phyloP scores from a whole-genome alignment of 2,113 vertebrate genomes.

The Falco punctatus region DNA sequence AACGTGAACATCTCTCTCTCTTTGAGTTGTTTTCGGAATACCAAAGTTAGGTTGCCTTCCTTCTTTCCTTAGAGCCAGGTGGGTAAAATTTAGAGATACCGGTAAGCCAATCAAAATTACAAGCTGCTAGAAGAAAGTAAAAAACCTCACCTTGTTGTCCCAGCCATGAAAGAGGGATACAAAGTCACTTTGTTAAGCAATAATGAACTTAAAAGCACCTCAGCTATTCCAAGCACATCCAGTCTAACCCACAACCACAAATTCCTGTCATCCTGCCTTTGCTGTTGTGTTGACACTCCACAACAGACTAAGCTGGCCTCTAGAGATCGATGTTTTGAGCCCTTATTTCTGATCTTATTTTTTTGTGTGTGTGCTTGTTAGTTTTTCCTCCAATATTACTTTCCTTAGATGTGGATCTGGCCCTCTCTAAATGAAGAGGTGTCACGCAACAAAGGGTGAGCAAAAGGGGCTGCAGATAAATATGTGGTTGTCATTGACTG shows the following conservation, averaged over 20 bases:
- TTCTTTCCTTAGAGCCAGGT: background rate
- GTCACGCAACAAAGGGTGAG: background rate
- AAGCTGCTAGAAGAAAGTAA: background rate
- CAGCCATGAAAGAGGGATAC: background rate
- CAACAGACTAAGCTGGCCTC: background rate
- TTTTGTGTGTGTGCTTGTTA: background rate
- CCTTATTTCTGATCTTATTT: background rate
- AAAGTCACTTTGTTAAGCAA: background rate
- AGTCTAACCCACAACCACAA: background rate
- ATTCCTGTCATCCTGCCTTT: background rate
- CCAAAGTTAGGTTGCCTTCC: fast-evolving
- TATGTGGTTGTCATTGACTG: background rate
- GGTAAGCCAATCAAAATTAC: background rate
- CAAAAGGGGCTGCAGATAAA: background rate
- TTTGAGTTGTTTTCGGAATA: background rate
- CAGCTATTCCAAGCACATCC: background rate
- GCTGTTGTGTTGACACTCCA: background rate
- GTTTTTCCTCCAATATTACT: background rate
- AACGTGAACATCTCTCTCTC: background rate
- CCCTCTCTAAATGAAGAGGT: background rate
- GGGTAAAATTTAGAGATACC: background rate
- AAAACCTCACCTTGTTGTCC: background rate
- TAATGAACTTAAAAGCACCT: background rate
- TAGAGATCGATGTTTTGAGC: background rate
- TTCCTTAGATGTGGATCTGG: background rate